These are phyloP conservation scores for Zosterops hypoxanthus DNA, from an alignment of 2,113 vertebrate species.

Conservation along the genomic window DNA sequence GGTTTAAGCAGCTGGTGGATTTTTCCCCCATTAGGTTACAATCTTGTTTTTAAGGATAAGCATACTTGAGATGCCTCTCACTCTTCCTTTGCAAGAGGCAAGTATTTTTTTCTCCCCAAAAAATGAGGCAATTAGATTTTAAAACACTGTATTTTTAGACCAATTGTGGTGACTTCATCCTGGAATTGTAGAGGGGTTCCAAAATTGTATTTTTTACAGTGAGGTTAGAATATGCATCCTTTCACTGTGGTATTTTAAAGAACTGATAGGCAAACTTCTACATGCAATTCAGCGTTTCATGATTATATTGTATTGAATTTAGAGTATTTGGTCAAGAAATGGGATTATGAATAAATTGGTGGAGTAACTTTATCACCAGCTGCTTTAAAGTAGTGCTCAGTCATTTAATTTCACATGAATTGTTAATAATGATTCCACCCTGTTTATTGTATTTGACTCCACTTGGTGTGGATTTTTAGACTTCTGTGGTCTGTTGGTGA, in stretches of 20 bases:
- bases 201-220: background rate
- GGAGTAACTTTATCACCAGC: background rate
- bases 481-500: background rate
- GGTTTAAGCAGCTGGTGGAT: background rate
- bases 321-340: background rate
- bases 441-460: constrained; percentile 4
- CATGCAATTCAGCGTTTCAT: background rate
- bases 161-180: background rate
- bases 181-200: background rate
- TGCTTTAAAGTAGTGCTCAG: background rate
- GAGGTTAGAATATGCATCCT: background rate
- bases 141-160: background rate
- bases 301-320: background rate
- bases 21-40: background rate
- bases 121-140: background rate
- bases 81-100: background rate
- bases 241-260: background rate
- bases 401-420: constrained; percentile 3
- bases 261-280: background rate
- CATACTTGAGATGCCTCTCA: background rate
- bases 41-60: background rate
- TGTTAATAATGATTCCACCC: background rate
- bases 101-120: background rate
- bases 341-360: background rate
- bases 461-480: background rate